These are phyloP conservation scores for Zaprionus tsacasi DNA, from an alignment of 1,140 invertebrate genomes.

Conservation along the genomic window DNA sequence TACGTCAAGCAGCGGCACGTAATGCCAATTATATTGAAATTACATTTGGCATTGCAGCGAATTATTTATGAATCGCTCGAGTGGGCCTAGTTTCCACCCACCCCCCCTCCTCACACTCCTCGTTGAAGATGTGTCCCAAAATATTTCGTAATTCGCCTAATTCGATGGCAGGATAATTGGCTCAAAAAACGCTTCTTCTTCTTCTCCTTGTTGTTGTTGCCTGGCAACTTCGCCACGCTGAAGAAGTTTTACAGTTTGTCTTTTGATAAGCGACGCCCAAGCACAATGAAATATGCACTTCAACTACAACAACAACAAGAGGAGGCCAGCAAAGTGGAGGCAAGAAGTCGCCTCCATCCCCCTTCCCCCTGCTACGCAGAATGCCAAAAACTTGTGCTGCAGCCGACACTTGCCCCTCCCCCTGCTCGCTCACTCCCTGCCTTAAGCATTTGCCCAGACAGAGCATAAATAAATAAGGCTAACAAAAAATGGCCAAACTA, in stretches of 20 bases:
- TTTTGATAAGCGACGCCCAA: conserved; percentile 16
- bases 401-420: conserved; percentile 8
- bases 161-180: conserved; percentile 4
- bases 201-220: not conserved
- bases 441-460: conserved; percentile 29
- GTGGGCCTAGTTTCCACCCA: not conserved
- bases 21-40: conserved; percentile 77
- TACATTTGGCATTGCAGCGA: conserved; percentile 58
- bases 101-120: not conserved
- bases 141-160: not conserved
- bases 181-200: not conserved
- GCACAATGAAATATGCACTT: conserved; percentile 17
- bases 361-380: not conserved
- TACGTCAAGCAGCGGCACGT: conserved; percentile 67
- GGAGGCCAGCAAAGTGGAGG: not conserved
- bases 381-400: conserved; percentile 28
- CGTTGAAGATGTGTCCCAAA: not conserved
- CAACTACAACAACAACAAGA: not conserved
- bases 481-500: conserved; percentile 24
- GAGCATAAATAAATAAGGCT: conserved; percentile 24
- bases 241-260: conserved; percentile 26
- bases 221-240: conserved; percentile 3
- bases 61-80: conserved; percentile 44
- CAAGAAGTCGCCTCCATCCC: not conserved
- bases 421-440: not conserved